Evolutionary conservation across 1,140 invertebrate genomes (phyloP), one percentile per base, ranked within the genome.

Genomic region (Drosophila pallidifrons): DNA sequence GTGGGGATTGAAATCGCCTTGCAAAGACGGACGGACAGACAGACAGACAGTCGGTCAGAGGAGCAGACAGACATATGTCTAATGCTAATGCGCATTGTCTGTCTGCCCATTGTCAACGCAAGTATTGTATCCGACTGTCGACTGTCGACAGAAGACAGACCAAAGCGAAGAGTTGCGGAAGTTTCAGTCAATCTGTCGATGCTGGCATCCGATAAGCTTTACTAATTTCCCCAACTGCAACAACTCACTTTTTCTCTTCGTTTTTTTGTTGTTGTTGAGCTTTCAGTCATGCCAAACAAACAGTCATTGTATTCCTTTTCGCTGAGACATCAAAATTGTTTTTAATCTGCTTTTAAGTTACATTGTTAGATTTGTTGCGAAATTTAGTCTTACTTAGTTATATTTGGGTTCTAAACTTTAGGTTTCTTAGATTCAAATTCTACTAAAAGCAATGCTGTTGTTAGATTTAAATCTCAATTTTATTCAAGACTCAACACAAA

Each of bases 41-140:
- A 8, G 41, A 43, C 6, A 28, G 59, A 55, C 15, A 30, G 43
- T 57, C 54, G 5, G 20, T n/a, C 0, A 20, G 49, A 8, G 28
- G 7, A 46, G 41, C 46, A 79, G 80, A 59, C 65, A 75, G 80
- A 83, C 81, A 83, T 83, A 85, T 85, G 81, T 83, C 82, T 74
- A 81, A 77, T 86, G 81, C 77, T 74, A 74, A 74, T 74, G 57
- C 71, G 49, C 77, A 85, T 85, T 85, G 77, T 81, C 76, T 69
- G 74, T 60, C 68, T 51, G 43, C 32, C 67, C 46, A 77, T 85
- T 83, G 81, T 83, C 81, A 83, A 85, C 77, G 43, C 45, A 16
- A 16, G 11, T 11, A 16, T 65, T 41, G 49, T 64, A 38, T 38
- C 5, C 10, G 8, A 1, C 13, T 60, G 57, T 54, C 32, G 15